Evolutionary conservation across 2,797 vertebrate species (phyloP), one percentile per base, ranked within the genome.

Genomic region (Syngnathus rostellatus): DNA sequence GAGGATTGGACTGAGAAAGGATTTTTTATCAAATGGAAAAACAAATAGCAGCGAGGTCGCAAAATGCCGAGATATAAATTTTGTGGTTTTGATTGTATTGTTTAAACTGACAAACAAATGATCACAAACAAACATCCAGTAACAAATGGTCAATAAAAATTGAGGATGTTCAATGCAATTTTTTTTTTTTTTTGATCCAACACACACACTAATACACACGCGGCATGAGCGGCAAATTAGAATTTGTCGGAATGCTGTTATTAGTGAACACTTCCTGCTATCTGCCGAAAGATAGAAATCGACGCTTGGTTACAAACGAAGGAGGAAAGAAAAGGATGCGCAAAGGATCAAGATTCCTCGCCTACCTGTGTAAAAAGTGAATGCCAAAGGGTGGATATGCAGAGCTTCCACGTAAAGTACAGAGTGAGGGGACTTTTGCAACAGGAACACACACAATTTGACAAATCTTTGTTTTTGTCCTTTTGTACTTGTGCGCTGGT

Each of bases 261-360:
- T 81, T 75, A 77, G 70, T 75, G 78, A 43, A 51, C 50, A 8
- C 50, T 51, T 51, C 19, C 68, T 10, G 21, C 53, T 39, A 39
- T 17, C 68, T 62, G 70, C 73, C 67, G 75, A 54, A 71, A 68
- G 74, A 80, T 73, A 70, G 70, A 76, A 82, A 79, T 81, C 68
- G 66, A 77, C 75, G 72, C 10, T 46, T 19, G 62, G 43, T 74
- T 68, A 63, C 71, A 64, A 71, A 79, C 64, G 65, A 57, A 38
- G 53, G n/a, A 31, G 2, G 48, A 6, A 7, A 54, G 14, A 62
- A 58, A 58, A 55, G 48, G 39, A 6, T 64, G 55, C 61, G 38
- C 66, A 65, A 53, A 59, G n/a, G 16, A 59, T 59, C 16, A 39
- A 17, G 57, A 19, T 19, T 59, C 57, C 17, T 19, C 17, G 16